Conservation (phyloP, 2,797 vertebrate species). For the Erpetoichthys calabaricus region DNA sequence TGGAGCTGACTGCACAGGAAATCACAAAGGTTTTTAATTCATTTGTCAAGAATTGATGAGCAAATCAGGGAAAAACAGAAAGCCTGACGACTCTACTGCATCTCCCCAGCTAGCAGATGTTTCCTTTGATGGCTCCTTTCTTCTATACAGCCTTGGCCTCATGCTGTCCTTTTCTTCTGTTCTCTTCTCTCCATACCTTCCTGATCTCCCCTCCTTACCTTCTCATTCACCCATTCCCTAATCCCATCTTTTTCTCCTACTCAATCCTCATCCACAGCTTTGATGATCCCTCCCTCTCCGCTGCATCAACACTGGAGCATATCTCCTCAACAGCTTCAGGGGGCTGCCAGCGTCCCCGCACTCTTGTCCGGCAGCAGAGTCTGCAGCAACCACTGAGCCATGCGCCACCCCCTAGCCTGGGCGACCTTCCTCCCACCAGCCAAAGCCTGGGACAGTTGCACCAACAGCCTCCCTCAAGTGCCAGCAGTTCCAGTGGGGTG, state of each 20-base stretch:
- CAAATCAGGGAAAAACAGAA: not conserved
- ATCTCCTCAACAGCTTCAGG: constrained; percentile 66
- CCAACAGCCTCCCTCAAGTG: constrained; percentile 51
- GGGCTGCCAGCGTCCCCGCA: constrained; percentile 74
- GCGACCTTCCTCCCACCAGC: constrained; percentile 80
- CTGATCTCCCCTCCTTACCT: constrained; percentile 49
- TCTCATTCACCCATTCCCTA: constrained; percentile 30
- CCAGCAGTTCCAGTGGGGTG: constrained; percentile 32
- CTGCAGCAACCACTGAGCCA: constrained; percentile 61
- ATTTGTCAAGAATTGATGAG: not conserved
- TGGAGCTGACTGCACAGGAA: too few relatives aligned
- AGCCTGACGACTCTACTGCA: constrained; percentile 6
- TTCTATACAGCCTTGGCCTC: constrained; percentile 19
- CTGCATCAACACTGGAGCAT: constrained; percentile 94
- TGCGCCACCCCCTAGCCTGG: constrained; percentile 63
- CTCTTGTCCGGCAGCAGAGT: constrained; percentile 89
- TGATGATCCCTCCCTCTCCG: constrained; percentile 78
- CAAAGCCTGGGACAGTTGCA: constrained; percentile 92
- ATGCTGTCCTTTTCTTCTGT: constrained; percentile 15
- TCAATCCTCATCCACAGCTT: constrained; percentile 65
- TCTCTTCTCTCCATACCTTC: constrained; percentile 49
- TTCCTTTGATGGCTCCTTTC: constrained; percentile 20
- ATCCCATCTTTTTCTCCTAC: constrained; percentile 18
- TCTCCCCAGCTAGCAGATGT: constrained; percentile 24
- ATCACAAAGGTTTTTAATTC: too few relatives aligned